Evolutionary conservation across 1,140 invertebrate genomes (phyloP).

Genomic region (Drosophila rufa): DNA sequence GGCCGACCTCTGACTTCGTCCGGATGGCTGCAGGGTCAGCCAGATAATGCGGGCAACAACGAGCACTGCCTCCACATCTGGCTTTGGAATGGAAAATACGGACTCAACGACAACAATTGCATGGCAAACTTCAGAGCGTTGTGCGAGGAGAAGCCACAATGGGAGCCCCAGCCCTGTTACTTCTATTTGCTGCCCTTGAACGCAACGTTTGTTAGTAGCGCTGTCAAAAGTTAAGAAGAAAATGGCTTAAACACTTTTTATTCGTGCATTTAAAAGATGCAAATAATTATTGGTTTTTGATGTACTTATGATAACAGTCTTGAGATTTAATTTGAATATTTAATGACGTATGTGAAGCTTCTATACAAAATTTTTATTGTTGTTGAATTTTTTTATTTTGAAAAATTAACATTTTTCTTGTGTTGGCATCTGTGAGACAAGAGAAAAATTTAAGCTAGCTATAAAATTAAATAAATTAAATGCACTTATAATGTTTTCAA

Average conservation of each 20-base stretch:
- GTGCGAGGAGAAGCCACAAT: conserved; percentile 1
- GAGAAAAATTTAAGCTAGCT: too few species aligned
- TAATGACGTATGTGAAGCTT: too few species aligned
- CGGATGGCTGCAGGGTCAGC: not conserved
- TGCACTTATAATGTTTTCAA: too few species aligned
- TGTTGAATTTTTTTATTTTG: too few species aligned
- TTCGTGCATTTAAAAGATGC: not conserved
- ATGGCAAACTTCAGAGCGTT: not conserved
- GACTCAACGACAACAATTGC: not conserved
- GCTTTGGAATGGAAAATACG: not conserved
- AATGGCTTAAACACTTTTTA: not conserved
- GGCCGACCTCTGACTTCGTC: not conserved
- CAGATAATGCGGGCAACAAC: not conserved
- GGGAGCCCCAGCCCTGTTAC: not conserved
- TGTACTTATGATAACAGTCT: not conserved
- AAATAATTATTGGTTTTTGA: not conserved
- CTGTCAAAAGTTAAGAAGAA: not conserved
- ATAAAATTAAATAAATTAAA: too few species aligned
- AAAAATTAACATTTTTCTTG: not conserved
- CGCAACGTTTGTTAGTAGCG: not conserved
- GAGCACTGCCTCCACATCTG: conserved; percentile 6
- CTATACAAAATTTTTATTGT: too few species aligned
- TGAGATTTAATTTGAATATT: too few species aligned
- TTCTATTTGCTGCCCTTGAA: not conserved
- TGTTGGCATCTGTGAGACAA: too few species aligned